These are phyloP conservation scores for Operophtera brumata DNA, from an alignment of 2,888 invertebrate species.

Conservation along the genomic window DNA sequence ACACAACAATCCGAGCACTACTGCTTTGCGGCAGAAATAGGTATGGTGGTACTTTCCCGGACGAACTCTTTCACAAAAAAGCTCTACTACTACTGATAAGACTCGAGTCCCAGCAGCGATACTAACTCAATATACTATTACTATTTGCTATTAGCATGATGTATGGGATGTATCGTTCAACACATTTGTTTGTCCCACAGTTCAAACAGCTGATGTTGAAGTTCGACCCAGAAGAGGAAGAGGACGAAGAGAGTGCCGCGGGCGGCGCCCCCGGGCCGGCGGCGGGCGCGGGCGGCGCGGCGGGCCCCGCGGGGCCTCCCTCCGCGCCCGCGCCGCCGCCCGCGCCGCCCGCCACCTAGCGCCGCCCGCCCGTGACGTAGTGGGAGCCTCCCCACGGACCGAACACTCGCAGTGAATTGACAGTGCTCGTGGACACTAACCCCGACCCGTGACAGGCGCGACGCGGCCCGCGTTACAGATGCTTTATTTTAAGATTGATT, in stretches of 20 bases:
- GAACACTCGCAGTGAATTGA: slow-evolving; percentile 26
- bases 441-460: slow-evolving; percentile 21
- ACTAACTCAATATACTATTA: too few relatives aligned
- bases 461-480: slow-evolving; percentile 13
- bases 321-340: slow-evolving; percentile 38
- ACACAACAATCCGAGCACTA: too few relatives aligned
- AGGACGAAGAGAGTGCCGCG: slow-evolving; percentile 81
- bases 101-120: too few relatives aligned
- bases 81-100: too few relatives aligned
- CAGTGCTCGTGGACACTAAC: slow-evolving; percentile 24
- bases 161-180: too few relatives aligned
- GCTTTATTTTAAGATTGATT: slow-evolving; percentile 37
- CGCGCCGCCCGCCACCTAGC: slow-evolving; percentile 50
- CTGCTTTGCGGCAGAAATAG: too few relatives aligned
- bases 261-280: slow-evolving; percentile 47
- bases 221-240: slow-evolving; percentile 89
- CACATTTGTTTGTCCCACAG: slow-evolving; percentile 59
- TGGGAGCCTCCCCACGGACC: not conserved
- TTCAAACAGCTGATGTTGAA: slow-evolving; percentile 92
- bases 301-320: slow-evolving; percentile 52
- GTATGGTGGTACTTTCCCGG: too few relatives aligned
- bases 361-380: slow-evolving; percentile 27
- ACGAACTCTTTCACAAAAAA: too few relatives aligned
- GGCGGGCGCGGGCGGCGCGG: slow-evolving; percentile 79
- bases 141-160: too few relatives aligned